Evolutionary conservation across 2,113 vertebrate genomes (phyloP).

Genomic region (Dromiciops gliroides): DNA sequence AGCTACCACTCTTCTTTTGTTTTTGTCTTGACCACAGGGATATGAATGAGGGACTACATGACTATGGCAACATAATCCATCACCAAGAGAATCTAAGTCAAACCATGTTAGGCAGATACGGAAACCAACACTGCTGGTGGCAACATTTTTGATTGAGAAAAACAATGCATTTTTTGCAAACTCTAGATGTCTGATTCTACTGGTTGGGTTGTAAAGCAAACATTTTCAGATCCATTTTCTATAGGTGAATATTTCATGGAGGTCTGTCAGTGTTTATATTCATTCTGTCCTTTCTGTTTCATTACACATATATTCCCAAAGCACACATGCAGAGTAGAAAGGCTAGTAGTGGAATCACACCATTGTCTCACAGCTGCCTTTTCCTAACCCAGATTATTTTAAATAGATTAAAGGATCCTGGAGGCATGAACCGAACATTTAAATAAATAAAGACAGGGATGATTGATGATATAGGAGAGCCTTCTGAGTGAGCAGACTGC

Average conservation of each 20-base stretch:
- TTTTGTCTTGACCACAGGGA: not conserved
- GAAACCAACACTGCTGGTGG: not conserved
- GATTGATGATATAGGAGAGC: not conserved
- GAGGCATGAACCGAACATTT: not conserved
- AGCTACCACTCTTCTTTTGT: not conserved
- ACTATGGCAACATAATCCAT: not conserved
- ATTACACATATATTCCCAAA: not conserved
- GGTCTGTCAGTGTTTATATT: not conserved
- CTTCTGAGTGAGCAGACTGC: not conserved
- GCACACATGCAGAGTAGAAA: not conserved
- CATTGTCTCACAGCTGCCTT: not conserved
- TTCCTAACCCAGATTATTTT: not conserved
- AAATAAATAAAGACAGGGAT: not conserved
- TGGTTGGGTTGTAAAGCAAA: not conserved
- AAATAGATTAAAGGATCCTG: constrained; percentile 1
- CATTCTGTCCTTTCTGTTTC: not conserved
- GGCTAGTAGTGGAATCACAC: not conserved
- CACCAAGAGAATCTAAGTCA: not conserved
- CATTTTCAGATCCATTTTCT: not conserved
- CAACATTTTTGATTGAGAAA: not conserved
- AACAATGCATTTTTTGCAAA: not conserved
- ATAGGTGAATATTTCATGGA: not conserved
- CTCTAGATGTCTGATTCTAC: not conserved
- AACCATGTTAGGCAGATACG: not conserved
- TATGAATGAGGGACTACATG: not conserved